Percentiles rank a stretch among this genome's conserved stretches.
Evolutionary conservation across 1,140 invertebrate species (phyloP).

Genomic region (Heliothis subflexa): DNA sequence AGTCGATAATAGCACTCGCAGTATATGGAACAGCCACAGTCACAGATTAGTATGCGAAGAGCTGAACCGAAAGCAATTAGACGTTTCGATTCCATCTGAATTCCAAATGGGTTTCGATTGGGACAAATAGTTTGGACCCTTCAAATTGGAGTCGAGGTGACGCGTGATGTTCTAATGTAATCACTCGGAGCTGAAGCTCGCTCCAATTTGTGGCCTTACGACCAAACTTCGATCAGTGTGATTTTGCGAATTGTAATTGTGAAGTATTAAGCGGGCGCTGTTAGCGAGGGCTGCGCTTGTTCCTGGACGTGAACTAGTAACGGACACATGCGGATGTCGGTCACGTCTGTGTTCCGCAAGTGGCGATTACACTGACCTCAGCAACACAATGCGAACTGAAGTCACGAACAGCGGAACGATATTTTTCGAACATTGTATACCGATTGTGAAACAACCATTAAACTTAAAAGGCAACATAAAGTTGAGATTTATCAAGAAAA

Average conservation of each 20-base stretch:
- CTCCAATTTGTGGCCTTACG: conserved; percentile 42
- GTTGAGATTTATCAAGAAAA: conserved; percentile 41
- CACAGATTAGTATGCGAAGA: conserved; percentile 53
- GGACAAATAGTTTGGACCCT: conserved; percentile 52
- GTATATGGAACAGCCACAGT: conserved; percentile 13
- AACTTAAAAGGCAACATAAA: conserved; percentile 26
- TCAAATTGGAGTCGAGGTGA: conserved; percentile 51
- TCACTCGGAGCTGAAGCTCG: conserved; percentile 30
- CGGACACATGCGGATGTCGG: not conserved
- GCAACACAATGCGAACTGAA: conserved; percentile 6
- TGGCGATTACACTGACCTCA: conserved; percentile 22
- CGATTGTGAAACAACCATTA: conserved; percentile 21
- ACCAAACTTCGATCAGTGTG: conserved; percentile 27
- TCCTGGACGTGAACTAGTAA: too few species aligned
- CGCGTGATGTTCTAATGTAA: conserved; percentile 55
- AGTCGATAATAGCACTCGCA: conserved; percentile 12
- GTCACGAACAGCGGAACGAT: conserved; percentile 27
- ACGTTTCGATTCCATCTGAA: conserved; percentile 52
- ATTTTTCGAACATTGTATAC: conserved; percentile 26
- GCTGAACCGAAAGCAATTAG: conserved; percentile 55
- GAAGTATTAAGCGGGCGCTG: not conserved
- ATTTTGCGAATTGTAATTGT: conserved; percentile 41
- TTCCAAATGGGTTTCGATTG: conserved; percentile 53
- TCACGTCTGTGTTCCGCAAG: conserved; percentile 11
- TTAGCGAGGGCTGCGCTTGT: not conserved